Percentiles rank a stretch among this genome's conserved stretches.
Evolutionary conservation across 2,888 invertebrate species (phyloP).

Genomic region (Apodemia hepburni): DNA sequence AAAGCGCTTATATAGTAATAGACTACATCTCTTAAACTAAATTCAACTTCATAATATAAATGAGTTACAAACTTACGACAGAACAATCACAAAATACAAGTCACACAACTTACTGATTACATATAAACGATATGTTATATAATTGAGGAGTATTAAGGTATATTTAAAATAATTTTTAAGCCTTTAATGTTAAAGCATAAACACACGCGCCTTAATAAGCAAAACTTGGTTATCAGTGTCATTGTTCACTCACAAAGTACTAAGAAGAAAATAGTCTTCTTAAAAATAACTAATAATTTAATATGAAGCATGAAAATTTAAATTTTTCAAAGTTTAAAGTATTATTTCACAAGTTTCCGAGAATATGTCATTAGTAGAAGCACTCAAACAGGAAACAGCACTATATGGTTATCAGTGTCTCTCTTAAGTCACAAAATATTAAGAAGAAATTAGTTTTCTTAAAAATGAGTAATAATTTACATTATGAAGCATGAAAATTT

Average conservation of each 20-base stretch:
- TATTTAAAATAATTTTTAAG: conserved; percentile 48
- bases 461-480: neutral
- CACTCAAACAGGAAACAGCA: too few species aligned
- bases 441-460: conserved; percentile 2
- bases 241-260: conserved; percentile 24
- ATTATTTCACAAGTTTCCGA: too few species aligned
- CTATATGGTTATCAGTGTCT: conserved; percentile 51
- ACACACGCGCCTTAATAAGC: conserved; percentile 69
- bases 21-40: conserved; percentile 43
- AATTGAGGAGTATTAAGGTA: conserved; percentile 64
- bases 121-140: conserved; percentile 63
- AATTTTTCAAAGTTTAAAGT: too few species aligned
- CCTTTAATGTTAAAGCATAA: conserved; percentile 51
- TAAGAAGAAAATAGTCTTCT: conserved; percentile 6
- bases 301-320: neutral
- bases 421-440: conserved; percentile 25
- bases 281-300: neutral
- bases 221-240: conserved; percentile 65
- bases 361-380: too few species aligned
- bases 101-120: conserved; percentile 50
- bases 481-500: neutral
- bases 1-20: conserved; percentile 45
- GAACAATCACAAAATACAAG: conserved; percentile 59
- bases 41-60: conserved; percentile 44
- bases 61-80: conserved; percentile 47